Evolutionary conservation across 92 coral and sea anemone species (phyloP).

Genomic region (Phenganax stokvisi): DNA sequence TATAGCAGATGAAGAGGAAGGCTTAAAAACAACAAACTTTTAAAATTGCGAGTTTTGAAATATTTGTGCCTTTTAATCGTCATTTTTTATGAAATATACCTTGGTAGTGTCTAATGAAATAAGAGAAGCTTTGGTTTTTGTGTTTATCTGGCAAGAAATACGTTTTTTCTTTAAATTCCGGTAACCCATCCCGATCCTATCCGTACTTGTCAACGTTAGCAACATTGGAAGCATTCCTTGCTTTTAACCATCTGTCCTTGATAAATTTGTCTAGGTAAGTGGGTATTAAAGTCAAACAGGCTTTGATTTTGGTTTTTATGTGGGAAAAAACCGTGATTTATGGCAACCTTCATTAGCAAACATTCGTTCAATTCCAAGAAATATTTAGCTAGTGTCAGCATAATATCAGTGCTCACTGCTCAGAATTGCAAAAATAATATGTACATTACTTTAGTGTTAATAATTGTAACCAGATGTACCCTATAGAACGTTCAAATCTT

Average conservation of each 20-base stretch:
- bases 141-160: not conserved
- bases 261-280: too few relatives aligned
- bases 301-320: too few relatives aligned
- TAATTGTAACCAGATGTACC: too few relatives aligned
- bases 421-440: not conserved
- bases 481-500: too few relatives aligned
- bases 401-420: constrained; percentile 5
- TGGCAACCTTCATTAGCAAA: not conserved
- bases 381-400: constrained; percentile 9
- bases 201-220: not conserved
- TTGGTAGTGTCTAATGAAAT: not conserved
- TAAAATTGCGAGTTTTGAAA: not conserved
- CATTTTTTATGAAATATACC: not conserved
- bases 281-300: too few relatives aligned
- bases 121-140: not conserved
- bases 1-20: constrained; percentile 6
- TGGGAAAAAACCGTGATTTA: too few relatives aligned
- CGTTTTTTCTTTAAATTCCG: not conserved
- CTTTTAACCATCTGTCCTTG: too few relatives aligned
- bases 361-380: not conserved
- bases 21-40: not conserved
- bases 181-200: not conserved
- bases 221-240: too few relatives aligned
- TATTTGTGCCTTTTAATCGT: not conserved
- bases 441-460: too few relatives aligned